phyloP scores from a whole-genome alignment of 2,113 vertebrate species.

The Notiomystis cincta region DNA sequence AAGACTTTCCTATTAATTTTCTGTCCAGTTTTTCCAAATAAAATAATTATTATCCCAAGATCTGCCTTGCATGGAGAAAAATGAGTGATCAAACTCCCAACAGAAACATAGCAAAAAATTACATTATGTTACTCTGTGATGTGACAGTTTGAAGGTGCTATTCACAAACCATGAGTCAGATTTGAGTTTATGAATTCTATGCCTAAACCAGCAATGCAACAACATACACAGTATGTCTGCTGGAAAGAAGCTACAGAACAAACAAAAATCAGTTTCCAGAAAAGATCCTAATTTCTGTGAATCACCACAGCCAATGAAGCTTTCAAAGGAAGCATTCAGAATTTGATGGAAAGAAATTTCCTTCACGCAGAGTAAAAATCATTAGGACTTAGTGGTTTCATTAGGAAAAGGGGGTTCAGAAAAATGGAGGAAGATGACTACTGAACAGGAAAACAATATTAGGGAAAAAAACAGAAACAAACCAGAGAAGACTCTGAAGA shows the following conservation, averaged over 20 bases:
- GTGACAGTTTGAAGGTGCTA: background rate
- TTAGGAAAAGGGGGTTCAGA: background rate
- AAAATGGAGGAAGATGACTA: background rate
- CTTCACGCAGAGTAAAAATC: background rate
- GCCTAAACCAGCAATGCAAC: background rate
- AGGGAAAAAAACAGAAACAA: background rate
- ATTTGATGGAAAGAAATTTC: background rate
- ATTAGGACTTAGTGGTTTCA: background rate
- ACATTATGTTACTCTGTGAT: background rate
- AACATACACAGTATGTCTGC: background rate
- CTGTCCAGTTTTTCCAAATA: background rate
- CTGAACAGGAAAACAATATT: background rate
- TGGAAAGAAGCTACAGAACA: background rate
- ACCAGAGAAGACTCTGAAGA: background rate
- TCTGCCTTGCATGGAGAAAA: background rate
- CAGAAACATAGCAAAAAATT: background rate
- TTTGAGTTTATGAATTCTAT: background rate
- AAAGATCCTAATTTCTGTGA: background rate
- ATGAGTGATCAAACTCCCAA: background rate
- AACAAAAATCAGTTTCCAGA: background rate
- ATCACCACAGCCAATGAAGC: background rate
- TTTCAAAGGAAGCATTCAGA: background rate
- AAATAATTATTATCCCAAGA: background rate
- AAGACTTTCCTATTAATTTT: background rate
- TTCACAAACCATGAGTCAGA: background rate